Percentiles rank a stretch among this genome's conserved stretches.
These are phyloP conservation scores for Thaumetopoea pityocampa DNA, from an alignment of 1,140 invertebrate species.

Conservation along the genomic window DNA sequence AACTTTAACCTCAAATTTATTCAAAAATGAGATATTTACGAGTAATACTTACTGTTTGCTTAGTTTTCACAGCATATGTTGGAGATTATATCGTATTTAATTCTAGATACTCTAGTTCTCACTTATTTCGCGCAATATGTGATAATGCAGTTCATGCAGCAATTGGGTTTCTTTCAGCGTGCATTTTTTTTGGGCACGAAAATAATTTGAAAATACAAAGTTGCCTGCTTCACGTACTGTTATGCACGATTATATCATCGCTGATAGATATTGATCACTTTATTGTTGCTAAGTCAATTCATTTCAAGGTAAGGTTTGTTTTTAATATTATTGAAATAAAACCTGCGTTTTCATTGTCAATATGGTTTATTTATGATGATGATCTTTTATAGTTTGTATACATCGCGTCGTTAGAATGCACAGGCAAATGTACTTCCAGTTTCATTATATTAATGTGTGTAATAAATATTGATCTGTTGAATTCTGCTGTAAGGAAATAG, in stretches of 20 bases:
- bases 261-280: conserved; percentile 56
- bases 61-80: conserved; percentile 30
- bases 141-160: conserved; percentile 43
- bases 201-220: conserved; percentile 24
- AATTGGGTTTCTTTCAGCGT: conserved; percentile 41
- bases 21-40: conserved; percentile 32
- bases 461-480: too few species aligned
- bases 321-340: neutral
- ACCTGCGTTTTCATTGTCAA: too few species aligned
- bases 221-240: conserved; percentile 32
- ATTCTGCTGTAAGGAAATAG: too few species aligned
- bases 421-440: too few species aligned
- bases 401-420: neutral
- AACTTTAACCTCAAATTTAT: conserved; percentile 11
- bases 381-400: neutral
- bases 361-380: neutral
- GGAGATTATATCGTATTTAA: conserved; percentile 54
- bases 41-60: conserved; percentile 30
- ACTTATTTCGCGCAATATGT: conserved; percentile 35
- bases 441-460: too few species aligned
- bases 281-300: conserved; percentile 45
- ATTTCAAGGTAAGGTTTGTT: conserved; percentile 44
- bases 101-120: conserved; percentile 41
- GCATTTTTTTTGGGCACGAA: conserved; percentile 45
- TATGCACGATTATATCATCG: conserved; percentile 48